Evolutionary conservation across 2,888 invertebrate species (phyloP), one percentile per base, ranked within the genome.

Genomic region (Idaea dimidiata): DNA sequence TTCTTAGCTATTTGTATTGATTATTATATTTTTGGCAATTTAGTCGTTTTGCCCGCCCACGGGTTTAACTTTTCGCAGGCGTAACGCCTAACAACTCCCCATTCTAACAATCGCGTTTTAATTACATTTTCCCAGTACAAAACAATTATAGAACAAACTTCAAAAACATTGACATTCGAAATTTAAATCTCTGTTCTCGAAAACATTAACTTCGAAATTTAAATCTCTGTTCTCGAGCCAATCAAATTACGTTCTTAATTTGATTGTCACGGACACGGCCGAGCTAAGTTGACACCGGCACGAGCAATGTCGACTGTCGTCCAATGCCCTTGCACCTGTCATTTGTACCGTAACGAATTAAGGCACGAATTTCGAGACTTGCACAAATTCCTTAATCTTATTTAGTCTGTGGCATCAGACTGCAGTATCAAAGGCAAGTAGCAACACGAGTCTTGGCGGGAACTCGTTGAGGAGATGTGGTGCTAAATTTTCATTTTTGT

Each of bases 311-410:
- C 43, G 88, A 84, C 82, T 43, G 43, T 43, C 43, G 88, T 84
- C 82, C 89, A 88, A 84, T 83, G 88, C 75, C 83, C 88, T 78
- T 75, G 78, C 87, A 89, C 88, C 88, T 88, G 87, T 79, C 43
- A 14, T 3, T 43, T 43, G 14, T 14, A 43, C 43, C 43, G 43
- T 43, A 43, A 43, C 43, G 0, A 43, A 43, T 43, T 43, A 8
- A 43, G 43, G 43, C 43, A 43, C 43, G 43, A 43, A 43, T 43
- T 43, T 10, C 10, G 43, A 43, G 43, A 43, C 8, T 43, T 43
- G 43, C 43, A 43, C 10, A 43, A 43, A 43, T 43, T 8, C 43
- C 43, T 43, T 43, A 1, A 43, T 8, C 8, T 3, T 14, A 43
- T 43, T 43, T 43, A 14, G 43, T 7, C 43, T 43, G 43, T 43